A percentile compares a stretch with the other conserved stretches of the same genome.
Conservation (phyloP, 2,888 invertebrate genomes). For the Aphrophora alni region DNA sequence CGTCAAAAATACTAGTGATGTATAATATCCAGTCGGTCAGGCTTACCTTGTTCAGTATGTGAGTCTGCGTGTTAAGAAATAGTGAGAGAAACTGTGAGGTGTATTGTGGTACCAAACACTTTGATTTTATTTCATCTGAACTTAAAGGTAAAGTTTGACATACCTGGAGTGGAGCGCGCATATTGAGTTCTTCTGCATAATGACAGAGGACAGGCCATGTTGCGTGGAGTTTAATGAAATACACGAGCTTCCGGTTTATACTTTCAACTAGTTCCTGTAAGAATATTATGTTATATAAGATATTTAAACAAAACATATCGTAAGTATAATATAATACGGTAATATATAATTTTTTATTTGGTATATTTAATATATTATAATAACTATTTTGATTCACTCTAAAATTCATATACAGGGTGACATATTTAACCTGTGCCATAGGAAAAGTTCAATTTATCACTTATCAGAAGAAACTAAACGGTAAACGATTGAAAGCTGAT, state of each 20-base stretch:
- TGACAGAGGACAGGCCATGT: constrained; percentile 60
- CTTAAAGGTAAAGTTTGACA: constrained; percentile 18
- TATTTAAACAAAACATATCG: constrained; percentile 11
- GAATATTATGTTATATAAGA: too few species aligned
- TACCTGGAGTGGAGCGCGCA: constrained; percentile 60
- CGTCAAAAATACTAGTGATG: neutral
- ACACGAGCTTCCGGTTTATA: constrained; percentile 57
- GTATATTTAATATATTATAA: too few species aligned
- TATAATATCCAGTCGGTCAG: neutral
- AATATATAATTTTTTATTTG: too few species aligned
- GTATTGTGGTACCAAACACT: neutral
- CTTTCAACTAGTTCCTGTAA: constrained; percentile 60
- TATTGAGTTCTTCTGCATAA: constrained; percentile 61
- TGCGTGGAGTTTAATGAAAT: constrained; percentile 61
- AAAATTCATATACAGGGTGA: too few species aligned
- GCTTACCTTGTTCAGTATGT: constrained; percentile 38
- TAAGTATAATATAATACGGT: too few species aligned
- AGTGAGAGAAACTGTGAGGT: constrained; percentile 2
- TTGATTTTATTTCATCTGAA: neutral
- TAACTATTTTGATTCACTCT: too few species aligned
- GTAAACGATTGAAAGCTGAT: too few species aligned
- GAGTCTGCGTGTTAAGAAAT: constrained; percentile 34
- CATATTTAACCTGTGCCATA: too few species aligned
- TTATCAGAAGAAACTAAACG: too few species aligned
- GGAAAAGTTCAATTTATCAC: too few species aligned